Evolutionary conservation across 2,113 vertebrate species (phyloP).

Genomic region (Speoplatyrhinus poulsoni): DNA sequence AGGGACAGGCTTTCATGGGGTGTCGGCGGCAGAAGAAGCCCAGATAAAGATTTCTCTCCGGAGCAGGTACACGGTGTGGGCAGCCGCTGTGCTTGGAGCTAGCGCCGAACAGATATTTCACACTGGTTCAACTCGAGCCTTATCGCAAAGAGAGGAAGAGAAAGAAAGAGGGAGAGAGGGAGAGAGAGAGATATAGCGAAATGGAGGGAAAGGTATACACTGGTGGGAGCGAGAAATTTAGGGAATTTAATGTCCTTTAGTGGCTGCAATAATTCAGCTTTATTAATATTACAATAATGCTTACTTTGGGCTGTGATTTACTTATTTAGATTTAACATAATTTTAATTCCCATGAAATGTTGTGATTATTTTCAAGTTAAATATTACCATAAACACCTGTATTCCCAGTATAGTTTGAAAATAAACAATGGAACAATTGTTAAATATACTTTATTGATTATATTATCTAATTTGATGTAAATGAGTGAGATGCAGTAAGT

Average conservation of each 20-base stretch:
- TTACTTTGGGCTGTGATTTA: too few relatives aligned
- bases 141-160: conserved; percentile 48
- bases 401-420: neutral
- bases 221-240: conserved; percentile 29
- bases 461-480: conserved; percentile 4
- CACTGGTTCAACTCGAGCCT: conserved; percentile 72
- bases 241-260: conserved; percentile 38
- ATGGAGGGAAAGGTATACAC: conserved; percentile 9
- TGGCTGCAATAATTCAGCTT: neutral
- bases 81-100: conserved; percentile 64
- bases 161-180: neutral
- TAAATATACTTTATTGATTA: too few relatives aligned
- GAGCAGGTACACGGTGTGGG: conserved; percentile 75
- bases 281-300: too few relatives aligned
- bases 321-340: neutral
- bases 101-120: conserved; percentile 78
- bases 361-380: neutral
- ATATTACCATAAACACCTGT: neutral
- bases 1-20: conserved; percentile 72
- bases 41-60: conserved; percentile 73
- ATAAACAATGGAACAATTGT: neutral
- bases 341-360: neutral
- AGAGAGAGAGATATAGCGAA: conserved; percentile 1
- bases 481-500: neutral
- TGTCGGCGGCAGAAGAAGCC: conserved; percentile 65